These are phyloP conservation scores for Serilophus lunatus DNA, from an alignment of 2,113 vertebrate species.

Conservation along the genomic window DNA sequence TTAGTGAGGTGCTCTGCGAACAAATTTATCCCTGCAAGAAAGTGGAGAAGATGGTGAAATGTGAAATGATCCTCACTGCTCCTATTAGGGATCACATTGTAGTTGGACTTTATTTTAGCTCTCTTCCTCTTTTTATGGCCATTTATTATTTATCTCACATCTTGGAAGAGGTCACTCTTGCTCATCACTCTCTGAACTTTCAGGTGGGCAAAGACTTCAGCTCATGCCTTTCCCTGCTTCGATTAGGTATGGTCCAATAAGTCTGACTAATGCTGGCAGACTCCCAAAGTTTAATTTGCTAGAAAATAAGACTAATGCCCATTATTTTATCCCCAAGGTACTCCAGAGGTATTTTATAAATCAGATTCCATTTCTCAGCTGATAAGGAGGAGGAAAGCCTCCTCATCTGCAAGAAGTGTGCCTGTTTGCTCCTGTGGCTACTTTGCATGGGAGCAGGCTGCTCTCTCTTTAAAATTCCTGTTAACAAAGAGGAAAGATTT, in stretches of 20 bases:
- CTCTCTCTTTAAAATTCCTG: background rate
- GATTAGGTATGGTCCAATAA: constrained; percentile 8
- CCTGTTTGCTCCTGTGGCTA: background rate
- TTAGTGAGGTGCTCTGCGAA: background rate
- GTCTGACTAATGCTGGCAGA: background rate
- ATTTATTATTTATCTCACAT: constrained; percentile 31
- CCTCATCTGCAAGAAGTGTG: background rate
- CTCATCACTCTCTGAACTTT: background rate
- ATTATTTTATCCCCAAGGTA: background rate
- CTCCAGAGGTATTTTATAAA: background rate
- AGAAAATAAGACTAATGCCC: background rate
- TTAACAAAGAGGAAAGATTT: background rate
- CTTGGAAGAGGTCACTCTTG: background rate
- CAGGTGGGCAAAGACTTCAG: background rate
- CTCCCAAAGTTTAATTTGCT: background rate
- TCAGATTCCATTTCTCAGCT: background rate
- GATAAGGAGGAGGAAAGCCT: background rate
- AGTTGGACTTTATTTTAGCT: constrained; percentile 15
- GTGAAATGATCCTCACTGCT: background rate
- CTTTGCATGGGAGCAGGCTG: background rate
- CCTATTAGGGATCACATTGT: background rate
- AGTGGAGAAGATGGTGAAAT: background rate
- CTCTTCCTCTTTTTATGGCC: background rate
- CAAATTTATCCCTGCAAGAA: background rate
- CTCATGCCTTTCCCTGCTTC: background rate